Evolutionary conservation across 2,797 vertebrate genomes (phyloP).

Genomic region (Enteromius treurensis): DNA sequence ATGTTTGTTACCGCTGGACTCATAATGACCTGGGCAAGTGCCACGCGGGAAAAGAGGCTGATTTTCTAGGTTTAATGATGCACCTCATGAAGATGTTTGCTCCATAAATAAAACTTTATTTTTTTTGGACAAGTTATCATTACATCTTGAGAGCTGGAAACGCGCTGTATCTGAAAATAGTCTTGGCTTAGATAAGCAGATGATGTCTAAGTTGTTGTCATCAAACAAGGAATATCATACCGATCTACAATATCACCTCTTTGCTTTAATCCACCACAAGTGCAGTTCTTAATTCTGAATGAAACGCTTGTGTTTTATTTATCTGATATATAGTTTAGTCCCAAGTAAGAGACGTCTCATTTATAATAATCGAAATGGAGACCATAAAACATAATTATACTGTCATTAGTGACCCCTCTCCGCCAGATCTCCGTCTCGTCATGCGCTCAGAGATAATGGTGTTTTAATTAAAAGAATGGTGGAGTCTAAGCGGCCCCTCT

Average conservation of each 20-base stretch:
- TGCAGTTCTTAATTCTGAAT: not conserved
- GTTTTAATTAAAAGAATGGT: constrained; percentile 65
- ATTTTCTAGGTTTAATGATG: constrained; percentile 37
- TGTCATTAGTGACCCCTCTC: constrained; percentile 54
- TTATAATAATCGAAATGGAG: constrained; percentile 50
- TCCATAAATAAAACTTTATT: not conserved
- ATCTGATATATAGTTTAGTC: constrained; percentile 39
- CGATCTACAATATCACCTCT: not conserved
- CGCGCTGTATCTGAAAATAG: not conserved
- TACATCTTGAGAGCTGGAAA: not conserved
- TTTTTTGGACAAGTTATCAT: constrained; percentile 3
- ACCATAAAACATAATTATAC: constrained; percentile 53
- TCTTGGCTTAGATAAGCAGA: not conserved
- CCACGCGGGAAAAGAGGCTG: constrained; percentile 37
- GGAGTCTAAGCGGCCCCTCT: constrained; percentile 54
- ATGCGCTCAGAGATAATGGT: constrained; percentile 58
- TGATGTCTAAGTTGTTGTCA: not conserved
- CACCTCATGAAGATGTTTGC: constrained; percentile 18
- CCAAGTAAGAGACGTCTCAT: constrained; percentile 39
- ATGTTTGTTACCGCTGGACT: constrained; percentile 83
- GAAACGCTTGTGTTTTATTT: constrained; percentile 20
- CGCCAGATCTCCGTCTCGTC: constrained; percentile 57
- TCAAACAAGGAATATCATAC: not conserved
- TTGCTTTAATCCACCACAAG: not conserved
- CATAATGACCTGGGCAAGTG: constrained; percentile 76